These are phyloP conservation scores for rabbit (Oryctolagus cuniculus) DNA, from an alignment of 2,113 vertebrate genomes.

Conservation along the genomic window DNA sequence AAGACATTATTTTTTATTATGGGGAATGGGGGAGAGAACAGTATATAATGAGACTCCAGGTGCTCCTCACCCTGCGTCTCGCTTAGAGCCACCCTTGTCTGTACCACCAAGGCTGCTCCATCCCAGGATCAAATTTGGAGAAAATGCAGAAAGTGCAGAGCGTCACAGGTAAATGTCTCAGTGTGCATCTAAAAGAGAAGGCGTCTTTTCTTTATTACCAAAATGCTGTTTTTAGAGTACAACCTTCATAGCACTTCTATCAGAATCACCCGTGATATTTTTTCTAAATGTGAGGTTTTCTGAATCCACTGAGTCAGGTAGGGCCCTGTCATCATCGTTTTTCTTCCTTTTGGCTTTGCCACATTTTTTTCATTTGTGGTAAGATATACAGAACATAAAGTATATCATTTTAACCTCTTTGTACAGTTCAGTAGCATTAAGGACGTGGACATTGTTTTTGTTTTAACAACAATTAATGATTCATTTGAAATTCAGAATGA, in stretches of 20 bases:
- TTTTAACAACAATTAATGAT: no score
- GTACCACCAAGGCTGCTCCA: neutral
- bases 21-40: neutral
- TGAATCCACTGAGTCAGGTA: neutral
- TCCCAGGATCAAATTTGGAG: neutral
- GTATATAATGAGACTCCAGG: neutral
- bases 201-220: neutral
- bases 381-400: neutral
- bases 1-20: neutral
- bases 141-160: neutral
- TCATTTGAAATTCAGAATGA: no score
- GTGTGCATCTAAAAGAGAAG: neutral
- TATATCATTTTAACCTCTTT: neutral
- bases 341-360: neutral
- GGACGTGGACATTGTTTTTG: neutral
- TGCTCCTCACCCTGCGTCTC: neutral
- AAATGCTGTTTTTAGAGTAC: neutral
- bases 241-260: neutral
- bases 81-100: neutral
- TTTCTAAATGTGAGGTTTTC: neutral
- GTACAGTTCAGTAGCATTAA: neutral
- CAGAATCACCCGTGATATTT: neutral
- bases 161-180: neutral
- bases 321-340: neutral
- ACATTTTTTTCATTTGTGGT: neutral